Percentiles rank a stretch among this genome's conserved stretches.
Conservation (phyloP, 2,797 vertebrate species). For the Clamator glandarius region DNA sequence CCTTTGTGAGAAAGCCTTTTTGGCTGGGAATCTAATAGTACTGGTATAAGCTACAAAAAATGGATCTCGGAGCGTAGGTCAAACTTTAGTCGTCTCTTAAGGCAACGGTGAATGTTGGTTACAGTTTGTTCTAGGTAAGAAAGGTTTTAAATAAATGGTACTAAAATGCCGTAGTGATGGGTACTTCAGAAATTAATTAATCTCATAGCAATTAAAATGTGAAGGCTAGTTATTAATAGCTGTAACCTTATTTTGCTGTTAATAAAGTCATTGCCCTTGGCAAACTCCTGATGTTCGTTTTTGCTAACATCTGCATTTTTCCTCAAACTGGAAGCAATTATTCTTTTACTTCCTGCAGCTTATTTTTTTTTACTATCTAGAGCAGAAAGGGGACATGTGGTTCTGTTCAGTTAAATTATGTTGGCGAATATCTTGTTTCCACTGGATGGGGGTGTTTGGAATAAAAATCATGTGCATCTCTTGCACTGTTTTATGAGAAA, state of each 20-base stretch:
- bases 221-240: constrained; percentile 13
- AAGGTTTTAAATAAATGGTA: constrained; percentile 12
- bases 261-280: constrained; percentile 19
- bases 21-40: neutral
- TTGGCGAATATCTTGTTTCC: neutral
- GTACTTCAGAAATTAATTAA: neutral
- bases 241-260: constrained; percentile 10
- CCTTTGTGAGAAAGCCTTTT: neutral
- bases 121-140: constrained; percentile 13
- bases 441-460: neutral
- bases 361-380: neutral
- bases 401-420: neutral
- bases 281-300: neutral
- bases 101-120: neutral
- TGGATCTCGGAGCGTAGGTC: neutral
- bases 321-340: neutral
- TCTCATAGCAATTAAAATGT: constrained; percentile 17
- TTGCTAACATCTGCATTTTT: neutral
- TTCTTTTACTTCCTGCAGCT: neutral
- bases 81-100: neutral
- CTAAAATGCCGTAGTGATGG: neutral
- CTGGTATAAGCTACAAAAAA: neutral
- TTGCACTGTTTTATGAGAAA: neutral
- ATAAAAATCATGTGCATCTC: neutral
- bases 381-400: neutral